These are phyloP conservation scores for Brachypodius melanocephalos DNA, from an alignment of 2,113 vertebrate species.

Conservation along the genomic window DNA sequence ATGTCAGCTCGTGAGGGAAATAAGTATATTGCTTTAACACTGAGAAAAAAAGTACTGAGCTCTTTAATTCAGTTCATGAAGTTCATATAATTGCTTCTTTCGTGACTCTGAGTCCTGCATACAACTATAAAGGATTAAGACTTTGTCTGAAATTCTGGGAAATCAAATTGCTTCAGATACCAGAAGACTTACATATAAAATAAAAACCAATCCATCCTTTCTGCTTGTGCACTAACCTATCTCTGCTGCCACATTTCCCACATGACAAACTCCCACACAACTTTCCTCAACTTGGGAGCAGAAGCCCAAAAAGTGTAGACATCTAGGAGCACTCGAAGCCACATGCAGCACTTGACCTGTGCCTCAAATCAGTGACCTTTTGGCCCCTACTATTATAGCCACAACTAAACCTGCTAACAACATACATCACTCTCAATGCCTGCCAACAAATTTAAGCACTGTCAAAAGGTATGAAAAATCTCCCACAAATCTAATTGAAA, in stretches of 20 bases:
- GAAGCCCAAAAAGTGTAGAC: not conserved
- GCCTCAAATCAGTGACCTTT: not conserved
- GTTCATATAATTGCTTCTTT: constrained; percentile 28
- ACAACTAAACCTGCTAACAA: not conserved
- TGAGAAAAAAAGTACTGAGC: not conserved
- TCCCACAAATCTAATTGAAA: not conserved
- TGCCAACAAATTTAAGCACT: constrained; percentile 4
- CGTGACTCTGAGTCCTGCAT: not conserved
- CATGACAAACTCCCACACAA: not conserved
- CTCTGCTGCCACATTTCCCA: not conserved
- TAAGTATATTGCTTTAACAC: not conserved
- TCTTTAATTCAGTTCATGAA: constrained; percentile 16
- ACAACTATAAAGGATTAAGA: not conserved
- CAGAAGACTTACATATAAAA: not conserved
- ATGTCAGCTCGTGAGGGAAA: constrained; percentile 5
- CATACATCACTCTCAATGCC: not conserved
- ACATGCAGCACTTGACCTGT: not conserved
- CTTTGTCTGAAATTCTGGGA: not conserved
- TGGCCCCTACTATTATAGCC: not conserved
- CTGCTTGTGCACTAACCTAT: not conserved
- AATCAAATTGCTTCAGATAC: not conserved
- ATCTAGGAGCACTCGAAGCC: not conserved
- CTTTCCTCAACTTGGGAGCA: not conserved
- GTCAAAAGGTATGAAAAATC: not conserved
- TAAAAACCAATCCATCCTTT: not conserved